phyloP scores from a whole-genome alignment of 1,140 invertebrate genomes.

The Wasmannia auropunctata region DNA sequence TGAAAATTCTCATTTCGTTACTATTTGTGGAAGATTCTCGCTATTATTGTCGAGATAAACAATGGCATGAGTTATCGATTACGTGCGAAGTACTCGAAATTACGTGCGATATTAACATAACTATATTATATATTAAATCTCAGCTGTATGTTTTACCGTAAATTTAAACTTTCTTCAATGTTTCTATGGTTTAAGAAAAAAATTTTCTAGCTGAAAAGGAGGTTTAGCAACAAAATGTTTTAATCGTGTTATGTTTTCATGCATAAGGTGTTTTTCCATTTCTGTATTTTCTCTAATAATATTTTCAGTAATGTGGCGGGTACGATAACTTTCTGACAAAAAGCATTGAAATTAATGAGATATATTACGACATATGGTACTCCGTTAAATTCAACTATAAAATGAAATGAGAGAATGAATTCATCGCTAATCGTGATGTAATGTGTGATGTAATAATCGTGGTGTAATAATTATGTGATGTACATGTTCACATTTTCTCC shows the following conservation, averaged over 20 bases:
- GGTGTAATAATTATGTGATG: constrained; percentile 3
- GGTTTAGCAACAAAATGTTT: background rate
- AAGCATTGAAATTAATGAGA: background rate
- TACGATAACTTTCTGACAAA: background rate
- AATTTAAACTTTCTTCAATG: background rate
- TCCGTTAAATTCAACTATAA: background rate
- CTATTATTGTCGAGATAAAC: background rate
- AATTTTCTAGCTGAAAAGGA: background rate
- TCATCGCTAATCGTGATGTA: background rate
- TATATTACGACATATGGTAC: background rate
- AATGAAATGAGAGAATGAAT: constrained; percentile 9
- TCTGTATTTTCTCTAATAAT: background rate
- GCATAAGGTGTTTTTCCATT: background rate
- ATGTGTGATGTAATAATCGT: constrained; percentile 3
- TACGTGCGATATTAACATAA: background rate
- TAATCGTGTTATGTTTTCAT: background rate
- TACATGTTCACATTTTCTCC: background rate
- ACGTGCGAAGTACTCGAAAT: too few relatives aligned
- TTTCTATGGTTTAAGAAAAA: background rate
- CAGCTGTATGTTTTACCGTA: background rate
- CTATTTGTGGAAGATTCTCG: background rate
- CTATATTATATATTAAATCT: constrained; percentile 1
- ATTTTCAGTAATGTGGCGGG: background rate
- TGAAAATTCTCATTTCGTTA: background rate
- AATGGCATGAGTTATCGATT: background rate